Evolutionary conservation across 2,888 invertebrate genomes (phyloP), one percentile per base, ranked within the genome.

Genomic region (Melinopterus prodromus): DNA sequence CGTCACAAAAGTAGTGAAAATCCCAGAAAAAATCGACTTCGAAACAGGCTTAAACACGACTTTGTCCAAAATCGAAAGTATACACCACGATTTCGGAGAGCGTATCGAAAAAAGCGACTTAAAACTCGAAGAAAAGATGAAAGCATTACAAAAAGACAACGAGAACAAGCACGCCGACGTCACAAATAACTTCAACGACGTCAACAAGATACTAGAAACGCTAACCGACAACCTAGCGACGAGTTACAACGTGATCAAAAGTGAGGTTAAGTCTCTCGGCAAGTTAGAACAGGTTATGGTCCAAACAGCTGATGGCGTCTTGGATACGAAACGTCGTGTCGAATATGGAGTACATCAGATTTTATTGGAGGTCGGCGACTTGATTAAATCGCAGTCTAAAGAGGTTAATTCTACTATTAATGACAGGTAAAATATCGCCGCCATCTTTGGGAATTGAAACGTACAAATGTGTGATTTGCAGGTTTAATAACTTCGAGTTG

Each of bases 341-440:
- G 97, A 97, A 86, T 96, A 96, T 85, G 95, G 96, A 6, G 94
- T 96, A 0, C 94, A 95, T 85, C 95, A 96, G 88, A 95, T 97
- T 81, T 89, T 96, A 69, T 89, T 94, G 76, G 96, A 96, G 87
- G 91, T 97, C 76, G 92, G 93, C 5, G 94, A 94, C 80, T 89
- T 95, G 69, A 90, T 96, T 69, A 93, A 92, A 85, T 89, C 90
- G 9, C 94, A 95, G 86, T 91, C 93, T 15, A 91, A 91, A 78
- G 92, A 92, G 71, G 90, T 96, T 70, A 95, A 94, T 85, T 90
- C 90, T 36, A 93, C 94, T 4, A 89, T 97, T 5, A 92, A 91
- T 84, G 90, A 92, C 77, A 92, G 93, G 92, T 92, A 83, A 14
- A 53, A 9, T 53, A 53, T 53, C 12, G 5, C 2, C 5, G 53